Evolutionary conservation across 2,888 invertebrate species (phyloP).

Genomic region (Frankliniella intonsa): DNA sequence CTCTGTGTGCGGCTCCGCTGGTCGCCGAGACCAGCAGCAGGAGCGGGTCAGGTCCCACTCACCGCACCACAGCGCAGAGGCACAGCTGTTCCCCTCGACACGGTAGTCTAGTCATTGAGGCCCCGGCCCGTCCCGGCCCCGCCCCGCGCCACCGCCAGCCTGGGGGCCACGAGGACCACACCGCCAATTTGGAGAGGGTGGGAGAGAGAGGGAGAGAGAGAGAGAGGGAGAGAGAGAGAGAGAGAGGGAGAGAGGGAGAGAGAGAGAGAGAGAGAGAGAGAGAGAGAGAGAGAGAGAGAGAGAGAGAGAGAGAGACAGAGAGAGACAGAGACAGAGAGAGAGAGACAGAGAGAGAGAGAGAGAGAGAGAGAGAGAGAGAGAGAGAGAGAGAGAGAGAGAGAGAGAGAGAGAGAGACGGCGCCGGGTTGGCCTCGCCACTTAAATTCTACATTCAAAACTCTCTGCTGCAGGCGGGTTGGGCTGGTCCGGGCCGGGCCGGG

Average conservation of each 20-base stretch:
- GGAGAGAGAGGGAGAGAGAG: not conserved
- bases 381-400: conserved; percentile 27
- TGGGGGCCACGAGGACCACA: not conserved
- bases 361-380: conserved; percentile 14
- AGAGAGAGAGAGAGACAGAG: conserved; percentile 7
- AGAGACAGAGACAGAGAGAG: conserved; percentile 7
- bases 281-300: not conserved
- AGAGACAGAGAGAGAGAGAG: not conserved
- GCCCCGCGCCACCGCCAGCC: not conserved
- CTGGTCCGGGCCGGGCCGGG: not conserved
- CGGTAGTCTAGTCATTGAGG: conserved; percentile 24
- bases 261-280: conserved; percentile 1
- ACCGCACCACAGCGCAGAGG: not conserved
- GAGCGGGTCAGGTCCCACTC: not conserved
- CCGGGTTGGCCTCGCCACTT: not conserved
- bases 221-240: not conserved
- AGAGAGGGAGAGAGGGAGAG: not conserved
- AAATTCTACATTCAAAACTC: not conserved
- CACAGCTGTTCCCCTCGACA: not conserved
- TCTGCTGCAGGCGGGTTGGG: not conserved
- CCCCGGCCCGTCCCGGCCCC: not conserved
- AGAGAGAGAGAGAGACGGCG: conserved; percentile 23
- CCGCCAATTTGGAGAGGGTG: not conserved
- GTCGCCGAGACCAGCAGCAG: no score
- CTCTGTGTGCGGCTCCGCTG: no score